Conservation (phyloP, 2,888 invertebrate species). For the Pasiphila rectangulata region DNA sequence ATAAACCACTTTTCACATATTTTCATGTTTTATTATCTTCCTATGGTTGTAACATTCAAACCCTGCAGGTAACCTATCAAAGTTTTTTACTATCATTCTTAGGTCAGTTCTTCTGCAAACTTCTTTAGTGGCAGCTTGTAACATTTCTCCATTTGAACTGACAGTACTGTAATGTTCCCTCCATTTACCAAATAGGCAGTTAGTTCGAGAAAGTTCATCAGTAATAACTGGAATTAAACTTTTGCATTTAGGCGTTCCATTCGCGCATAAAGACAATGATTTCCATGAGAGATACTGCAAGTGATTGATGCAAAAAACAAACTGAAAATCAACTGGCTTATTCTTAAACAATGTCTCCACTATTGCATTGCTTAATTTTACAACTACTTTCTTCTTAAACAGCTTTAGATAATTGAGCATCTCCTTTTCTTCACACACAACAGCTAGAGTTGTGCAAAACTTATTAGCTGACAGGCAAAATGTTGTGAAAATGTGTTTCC, state of each 20-base stretch:
- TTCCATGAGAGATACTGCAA: conserved; percentile 67
- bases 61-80: conserved; percentile 53
- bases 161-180: conserved; percentile 59
- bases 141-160: conserved; percentile 48
- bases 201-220: conserved; percentile 58
- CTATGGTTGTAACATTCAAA: conserved; percentile 53
- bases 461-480: conserved; percentile 73
- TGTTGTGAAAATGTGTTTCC: conserved; percentile 68
- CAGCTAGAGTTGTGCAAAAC: conserved; percentile 67
- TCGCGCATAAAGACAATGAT: conserved; percentile 64
- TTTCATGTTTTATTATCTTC: conserved; percentile 34
- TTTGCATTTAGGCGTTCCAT: conserved; percentile 60
- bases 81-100: conserved; percentile 52
- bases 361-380: conserved; percentile 64
- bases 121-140: conserved; percentile 47
- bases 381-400: conserved; percentile 67
- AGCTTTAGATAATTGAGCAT: conserved; percentile 52
- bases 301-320: conserved; percentile 72
- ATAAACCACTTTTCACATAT: conserved; percentile 22
- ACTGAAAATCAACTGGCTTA: conserved; percentile 49
- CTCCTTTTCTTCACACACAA: conserved; percentile 55
- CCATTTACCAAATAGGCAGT: conserved; percentile 73
- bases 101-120: conserved; percentile 62
- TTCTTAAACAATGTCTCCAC: conserved; percentile 54
- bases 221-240: conserved; percentile 54